Evolutionary conservation across 2,888 invertebrate species (phyloP).

Genomic region (Stenoptilia bipunctidactyla): DNA sequence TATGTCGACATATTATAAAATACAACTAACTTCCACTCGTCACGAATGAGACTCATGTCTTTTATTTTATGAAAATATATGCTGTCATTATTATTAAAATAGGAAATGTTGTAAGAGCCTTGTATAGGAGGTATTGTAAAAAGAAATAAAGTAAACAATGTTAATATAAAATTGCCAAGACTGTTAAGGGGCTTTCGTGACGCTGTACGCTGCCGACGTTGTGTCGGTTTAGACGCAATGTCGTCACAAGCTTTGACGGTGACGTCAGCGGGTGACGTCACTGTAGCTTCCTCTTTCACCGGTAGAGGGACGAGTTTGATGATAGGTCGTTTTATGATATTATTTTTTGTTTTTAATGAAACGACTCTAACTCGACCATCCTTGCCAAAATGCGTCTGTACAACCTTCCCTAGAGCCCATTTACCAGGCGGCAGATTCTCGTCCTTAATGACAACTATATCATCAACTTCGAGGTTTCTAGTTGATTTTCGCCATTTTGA

Average conservation of each 20-base stretch:
- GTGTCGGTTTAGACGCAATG: not conserved
- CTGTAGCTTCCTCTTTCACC: not conserved
- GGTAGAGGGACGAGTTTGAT: slow-evolving; percentile 1
- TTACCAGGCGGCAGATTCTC: not conserved
- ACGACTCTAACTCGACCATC: slow-evolving; percentile 1
- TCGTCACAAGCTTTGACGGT: not conserved
- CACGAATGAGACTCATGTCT: slow-evolving; percentile 4
- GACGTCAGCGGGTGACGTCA: not conserved
- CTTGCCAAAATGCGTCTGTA: not conserved
- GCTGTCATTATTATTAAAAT: slow-evolving; percentile 2
- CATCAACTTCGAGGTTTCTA: not conserved
- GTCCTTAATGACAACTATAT: not conserved
- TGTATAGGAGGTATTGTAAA: not conserved
- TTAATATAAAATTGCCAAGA: not conserved
- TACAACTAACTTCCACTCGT: slow-evolving; percentile 6
- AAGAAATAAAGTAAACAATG: not conserved
- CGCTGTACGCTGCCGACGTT: not conserved
- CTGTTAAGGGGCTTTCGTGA: not conserved
- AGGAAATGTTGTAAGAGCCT: not conserved
- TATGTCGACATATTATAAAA: slow-evolving; percentile 8
- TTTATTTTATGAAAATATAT: slow-evolving; percentile 6
- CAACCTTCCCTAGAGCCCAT: not conserved
- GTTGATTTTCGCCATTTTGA: not conserved
- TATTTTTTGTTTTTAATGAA: slow-evolving; percentile 2
- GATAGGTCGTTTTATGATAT: slow-evolving; percentile 1